A percentile compares a stretch with the other conserved stretches of the same genome.
phyloP scores from a whole-genome alignment of 2,113 vertebrate genomes.

The Apteryx owenii region DNA sequence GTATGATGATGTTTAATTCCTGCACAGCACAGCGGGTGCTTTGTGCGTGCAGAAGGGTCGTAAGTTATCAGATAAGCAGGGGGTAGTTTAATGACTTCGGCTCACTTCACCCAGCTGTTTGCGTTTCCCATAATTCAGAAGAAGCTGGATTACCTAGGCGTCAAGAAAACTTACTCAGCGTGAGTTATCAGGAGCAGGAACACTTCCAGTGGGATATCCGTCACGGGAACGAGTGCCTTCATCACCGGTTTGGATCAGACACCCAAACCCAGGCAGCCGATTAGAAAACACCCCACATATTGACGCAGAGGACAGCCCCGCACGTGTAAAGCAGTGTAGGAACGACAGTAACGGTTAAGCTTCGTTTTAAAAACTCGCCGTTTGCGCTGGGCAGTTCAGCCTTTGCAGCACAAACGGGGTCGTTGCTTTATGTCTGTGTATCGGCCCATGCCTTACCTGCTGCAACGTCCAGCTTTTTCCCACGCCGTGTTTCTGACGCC shows the following conservation, averaged over 20 bases:
- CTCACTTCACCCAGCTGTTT: neutral
- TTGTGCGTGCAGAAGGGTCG: accelerated
- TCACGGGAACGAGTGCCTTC: neutral
- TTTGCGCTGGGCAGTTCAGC: too few species aligned
- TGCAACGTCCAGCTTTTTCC: too few species aligned
- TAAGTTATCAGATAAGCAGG: neutral
- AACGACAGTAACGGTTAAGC: too few species aligned
- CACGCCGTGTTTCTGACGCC: neutral
- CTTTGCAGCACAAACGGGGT: too few species aligned
- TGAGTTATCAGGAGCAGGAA: neutral
- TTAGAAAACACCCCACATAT: too few species aligned
- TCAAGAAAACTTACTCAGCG: neutral
- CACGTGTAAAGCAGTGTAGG: too few species aligned
- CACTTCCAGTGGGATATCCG: neutral
- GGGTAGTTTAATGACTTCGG: neutral
- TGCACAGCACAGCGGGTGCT: accelerated
- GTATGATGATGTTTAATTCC: accelerated
- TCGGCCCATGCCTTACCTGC: too few species aligned
- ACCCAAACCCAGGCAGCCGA: too few species aligned
- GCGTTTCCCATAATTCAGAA: neutral
- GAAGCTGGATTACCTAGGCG: neutral
- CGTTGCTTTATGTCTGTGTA: too few species aligned
- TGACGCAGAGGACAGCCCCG: too few species aligned
- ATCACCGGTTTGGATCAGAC: neutral
- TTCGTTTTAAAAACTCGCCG: too few species aligned